A percentile compares a stretch with the other conserved stretches of the same genome.
These are phyloP conservation scores for Ormyrus thymus DNA, from an alignment of 2,888 invertebrate species.

Conservation along the genomic window DNA sequence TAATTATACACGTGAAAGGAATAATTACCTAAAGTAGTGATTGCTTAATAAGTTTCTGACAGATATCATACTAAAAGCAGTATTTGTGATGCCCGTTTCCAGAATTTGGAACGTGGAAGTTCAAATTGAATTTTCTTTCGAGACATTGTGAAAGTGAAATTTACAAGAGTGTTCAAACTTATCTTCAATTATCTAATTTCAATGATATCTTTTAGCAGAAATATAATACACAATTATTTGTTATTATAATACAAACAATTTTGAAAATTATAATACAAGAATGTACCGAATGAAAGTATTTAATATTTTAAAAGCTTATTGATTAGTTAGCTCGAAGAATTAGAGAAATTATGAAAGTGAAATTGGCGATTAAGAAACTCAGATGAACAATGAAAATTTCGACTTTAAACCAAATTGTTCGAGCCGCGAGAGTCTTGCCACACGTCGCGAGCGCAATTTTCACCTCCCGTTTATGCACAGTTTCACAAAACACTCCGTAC, in stretches of 20 bases:
- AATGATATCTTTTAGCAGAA: too few species aligned
- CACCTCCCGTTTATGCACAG: background rate
- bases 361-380: background rate
- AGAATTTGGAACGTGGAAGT: too few species aligned
- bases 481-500: background rate
- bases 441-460: background rate
- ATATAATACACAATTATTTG: too few species aligned
- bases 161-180: too few species aligned
- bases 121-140: too few species aligned
- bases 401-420: background rate
- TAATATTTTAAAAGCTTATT: background rate
- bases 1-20: too few species aligned
- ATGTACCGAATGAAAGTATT: background rate
- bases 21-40: too few species aligned
- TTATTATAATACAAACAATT: background rate
- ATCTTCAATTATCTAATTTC: too few species aligned
- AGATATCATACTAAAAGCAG: too few species aligned
- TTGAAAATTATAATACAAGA: background rate
- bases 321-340: constrained; percentile 11
- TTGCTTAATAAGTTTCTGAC: too few species aligned
- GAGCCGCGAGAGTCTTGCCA: background rate
- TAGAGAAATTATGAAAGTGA: constrained; percentile 25
- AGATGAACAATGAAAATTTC: background rate
- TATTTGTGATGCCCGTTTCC: too few species aligned
- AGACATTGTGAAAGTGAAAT: too few species aligned